Evolutionary conservation across 2,888 invertebrate species (phyloP).

Genomic region (Protodeltote pygarga): DNA sequence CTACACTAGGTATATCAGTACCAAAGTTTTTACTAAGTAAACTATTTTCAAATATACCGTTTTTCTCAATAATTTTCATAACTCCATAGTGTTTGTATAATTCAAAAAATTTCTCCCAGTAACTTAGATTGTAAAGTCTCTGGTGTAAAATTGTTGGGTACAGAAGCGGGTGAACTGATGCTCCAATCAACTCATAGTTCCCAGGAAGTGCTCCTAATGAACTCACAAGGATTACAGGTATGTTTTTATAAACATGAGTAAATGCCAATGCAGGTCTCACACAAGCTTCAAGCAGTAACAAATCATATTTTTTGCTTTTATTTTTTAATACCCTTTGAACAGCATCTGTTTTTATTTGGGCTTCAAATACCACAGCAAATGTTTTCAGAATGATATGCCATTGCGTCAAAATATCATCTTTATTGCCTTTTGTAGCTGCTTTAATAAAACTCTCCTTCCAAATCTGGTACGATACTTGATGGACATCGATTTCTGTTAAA

Average conservation of each 20-base stretch:
- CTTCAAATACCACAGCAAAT: constrained; percentile 23
- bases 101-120: constrained; percentile 56
- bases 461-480: constrained; percentile 54
- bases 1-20: constrained; percentile 41
- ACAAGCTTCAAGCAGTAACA: constrained; percentile 53
- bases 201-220: constrained; percentile 49
- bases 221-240: constrained; percentile 56
- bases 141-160: constrained; percentile 46
- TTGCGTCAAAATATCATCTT: constrained; percentile 22
- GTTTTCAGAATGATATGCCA: constrained; percentile 13
- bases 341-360: constrained; percentile 36
- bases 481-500: constrained; percentile 66
- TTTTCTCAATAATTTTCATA: constrained; percentile 26
- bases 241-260: constrained; percentile 36
- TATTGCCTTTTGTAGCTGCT: constrained; percentile 10
- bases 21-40: constrained; percentile 50
- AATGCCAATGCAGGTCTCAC: constrained; percentile 30
- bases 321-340: constrained; percentile 48
- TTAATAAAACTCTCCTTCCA: constrained; percentile 26
- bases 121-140: constrained; percentile 48
- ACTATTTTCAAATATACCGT: constrained; percentile 17
- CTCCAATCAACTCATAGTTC: constrained; percentile 48
- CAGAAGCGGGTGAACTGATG: constrained; percentile 52
- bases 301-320: constrained; percentile 40
- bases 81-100: constrained; percentile 34